phyloP scores from a whole-genome alignment of 2,113 vertebrate genomes.

The Chinchilla lanigera region DNA sequence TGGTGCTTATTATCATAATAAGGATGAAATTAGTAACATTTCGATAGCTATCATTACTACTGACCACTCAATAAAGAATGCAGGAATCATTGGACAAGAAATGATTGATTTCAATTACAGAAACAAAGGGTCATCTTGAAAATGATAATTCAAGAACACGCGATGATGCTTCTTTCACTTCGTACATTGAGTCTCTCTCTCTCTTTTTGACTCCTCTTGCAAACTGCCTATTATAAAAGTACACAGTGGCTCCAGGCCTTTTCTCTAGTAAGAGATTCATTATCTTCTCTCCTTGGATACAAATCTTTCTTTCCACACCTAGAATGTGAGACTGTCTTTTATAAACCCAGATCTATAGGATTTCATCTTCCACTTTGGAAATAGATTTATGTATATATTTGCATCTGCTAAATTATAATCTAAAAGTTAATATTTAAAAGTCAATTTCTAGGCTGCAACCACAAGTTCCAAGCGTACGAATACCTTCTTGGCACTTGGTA shows the following conservation, averaged over 20 bases:
- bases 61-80: constrained; percentile 31
- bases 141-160: constrained; percentile 28
- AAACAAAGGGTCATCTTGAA: constrained; percentile 43
- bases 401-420: not conserved
- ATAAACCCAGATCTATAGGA: not conserved
- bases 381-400: not conserved
- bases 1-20: constrained; percentile 15
- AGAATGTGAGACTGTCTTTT: not conserved
- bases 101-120: constrained; percentile 42
- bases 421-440: constrained; percentile 54
- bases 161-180: not conserved
- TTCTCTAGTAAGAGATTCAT: not conserved
- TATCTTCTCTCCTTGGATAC: not conserved
- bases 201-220: not conserved
- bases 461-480: not conserved
- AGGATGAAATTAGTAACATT: constrained; percentile 43
- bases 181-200: not conserved
- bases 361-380: not conserved
- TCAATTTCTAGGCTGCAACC: not conserved
- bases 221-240: constrained; percentile 19
- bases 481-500: not conserved
- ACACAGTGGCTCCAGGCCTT: not conserved
- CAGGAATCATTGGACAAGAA: not conserved
- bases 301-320: not conserved
- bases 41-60: constrained; percentile 8